phyloP scores from a whole-genome alignment of 2,113 vertebrate genomes.

The Pelusios castaneus region DNA sequence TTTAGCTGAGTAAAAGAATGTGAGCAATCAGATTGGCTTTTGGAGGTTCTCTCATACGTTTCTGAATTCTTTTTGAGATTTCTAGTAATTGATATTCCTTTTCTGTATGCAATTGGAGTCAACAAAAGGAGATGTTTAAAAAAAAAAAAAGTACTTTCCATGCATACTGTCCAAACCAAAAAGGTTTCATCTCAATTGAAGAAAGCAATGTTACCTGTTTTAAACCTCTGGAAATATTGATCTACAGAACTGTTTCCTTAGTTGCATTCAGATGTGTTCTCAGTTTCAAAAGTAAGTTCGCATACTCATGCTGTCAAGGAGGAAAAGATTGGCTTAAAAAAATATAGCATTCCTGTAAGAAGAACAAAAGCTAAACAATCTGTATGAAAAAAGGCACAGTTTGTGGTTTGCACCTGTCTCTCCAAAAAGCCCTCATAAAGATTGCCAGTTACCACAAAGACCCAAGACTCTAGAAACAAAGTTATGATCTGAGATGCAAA shows the following conservation, averaged over 20 bases:
- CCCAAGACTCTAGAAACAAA: neutral
- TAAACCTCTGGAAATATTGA: conserved; percentile 29
- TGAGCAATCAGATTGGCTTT: conserved; percentile 16
- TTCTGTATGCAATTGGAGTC: neutral
- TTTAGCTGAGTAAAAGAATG: neutral
- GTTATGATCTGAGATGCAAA: neutral
- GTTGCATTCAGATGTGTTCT: conserved; percentile 24
- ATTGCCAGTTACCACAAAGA: neutral
- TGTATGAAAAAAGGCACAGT: neutral
- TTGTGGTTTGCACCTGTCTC: neutral
- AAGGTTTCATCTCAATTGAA: conserved; percentile 9
- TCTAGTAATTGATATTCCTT: neutral
- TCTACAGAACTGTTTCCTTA: neutral
- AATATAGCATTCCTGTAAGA: neutral
- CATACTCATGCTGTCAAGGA: neutral
- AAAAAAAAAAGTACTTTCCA: neutral
- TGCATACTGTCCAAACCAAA: conserved; percentile 16
- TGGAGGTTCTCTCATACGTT: neutral
- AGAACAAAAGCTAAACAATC: neutral
- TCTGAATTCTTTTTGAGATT: neutral
- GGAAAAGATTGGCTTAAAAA: neutral
- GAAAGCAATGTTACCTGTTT: neutral
- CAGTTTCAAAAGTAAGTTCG: neutral
- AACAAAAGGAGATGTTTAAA: neutral
- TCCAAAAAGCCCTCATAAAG: neutral